Evolutionary conservation across 1,140 invertebrate genomes (phyloP).

Genomic region (Oryctes rhinoceros): DNA sequence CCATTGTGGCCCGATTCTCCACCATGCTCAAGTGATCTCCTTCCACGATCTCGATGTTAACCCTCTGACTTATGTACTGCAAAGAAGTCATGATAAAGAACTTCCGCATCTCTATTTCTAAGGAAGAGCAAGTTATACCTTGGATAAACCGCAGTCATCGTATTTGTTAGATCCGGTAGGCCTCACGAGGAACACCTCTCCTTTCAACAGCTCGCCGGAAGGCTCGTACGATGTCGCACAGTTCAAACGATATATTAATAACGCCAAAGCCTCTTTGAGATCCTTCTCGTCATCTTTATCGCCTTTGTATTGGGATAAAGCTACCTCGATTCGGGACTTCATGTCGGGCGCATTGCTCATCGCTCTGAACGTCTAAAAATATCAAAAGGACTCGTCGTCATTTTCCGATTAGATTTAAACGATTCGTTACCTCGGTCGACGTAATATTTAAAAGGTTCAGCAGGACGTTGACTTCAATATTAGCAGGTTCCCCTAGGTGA

Average conservation of each 20-base stretch:
- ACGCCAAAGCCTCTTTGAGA: slow-evolving; percentile 49
- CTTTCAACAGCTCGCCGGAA: slow-evolving; percentile 49
- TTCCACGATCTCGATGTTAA: slow-evolving; percentile 49
- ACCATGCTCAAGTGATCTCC: slow-evolving; percentile 57
- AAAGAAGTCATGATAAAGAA: slow-evolving; percentile 46
- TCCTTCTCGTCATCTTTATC: slow-evolving; percentile 45
- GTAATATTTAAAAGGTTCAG: slow-evolving; percentile 53
- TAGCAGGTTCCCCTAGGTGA: slow-evolving; percentile 50
- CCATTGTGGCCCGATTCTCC: slow-evolving; percentile 48
- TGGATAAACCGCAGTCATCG: slow-evolving; percentile 55
- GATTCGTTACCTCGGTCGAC: slow-evolving; percentile 16
- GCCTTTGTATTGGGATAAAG: slow-evolving; percentile 49
- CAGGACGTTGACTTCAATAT: slow-evolving; percentile 53
- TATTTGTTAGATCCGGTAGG: slow-evolving; percentile 56
- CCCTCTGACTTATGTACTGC: slow-evolving; percentile 52
- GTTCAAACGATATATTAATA: slow-evolving; percentile 49
- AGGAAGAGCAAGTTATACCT: slow-evolving; percentile 48
- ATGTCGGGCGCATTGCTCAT: slow-evolving; percentile 20
- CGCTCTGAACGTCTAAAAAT: slow-evolving; percentile 48
- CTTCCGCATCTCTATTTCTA: not conserved
- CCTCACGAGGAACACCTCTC: slow-evolving; percentile 52
- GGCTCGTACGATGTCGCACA: slow-evolving; percentile 48
- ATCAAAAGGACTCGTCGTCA: not conserved
- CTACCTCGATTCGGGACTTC: slow-evolving; percentile 43
- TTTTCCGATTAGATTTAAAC: not conserved